Evolutionary conservation across 53 echinoderm and acorn worm species (phyloP).

Genomic region (Actinopyga echinites): DNA sequence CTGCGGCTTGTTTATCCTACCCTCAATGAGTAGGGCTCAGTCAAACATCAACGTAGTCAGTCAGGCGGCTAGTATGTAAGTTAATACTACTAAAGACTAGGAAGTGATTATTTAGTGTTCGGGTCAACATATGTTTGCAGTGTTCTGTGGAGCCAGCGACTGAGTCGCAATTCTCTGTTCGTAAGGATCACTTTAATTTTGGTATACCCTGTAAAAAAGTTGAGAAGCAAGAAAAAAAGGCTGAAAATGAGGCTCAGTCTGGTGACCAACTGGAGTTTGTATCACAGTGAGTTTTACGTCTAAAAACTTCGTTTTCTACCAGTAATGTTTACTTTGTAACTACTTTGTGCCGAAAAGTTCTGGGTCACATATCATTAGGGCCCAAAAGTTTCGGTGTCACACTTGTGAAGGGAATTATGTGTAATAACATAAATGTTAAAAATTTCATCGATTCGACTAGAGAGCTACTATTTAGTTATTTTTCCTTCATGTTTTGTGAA

Average conservation of each 20-base stretch:
- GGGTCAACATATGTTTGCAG: constrained; percentile 47
- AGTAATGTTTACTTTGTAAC: too few relatives aligned
- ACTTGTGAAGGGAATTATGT: constrained; percentile 23
- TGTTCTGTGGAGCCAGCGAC: constrained; percentile 24
- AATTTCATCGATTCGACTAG: too few relatives aligned
- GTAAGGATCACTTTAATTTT: constrained; percentile 11
- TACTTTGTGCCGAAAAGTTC: too few relatives aligned
- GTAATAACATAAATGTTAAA: too few relatives aligned
- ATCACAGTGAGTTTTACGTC: neutral
- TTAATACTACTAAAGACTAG: constrained; percentile 35
- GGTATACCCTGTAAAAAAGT: constrained; percentile 4
- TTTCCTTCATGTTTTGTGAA: too few relatives aligned
- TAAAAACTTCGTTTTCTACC: too few relatives aligned
- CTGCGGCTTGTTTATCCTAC: constrained; percentile 41
- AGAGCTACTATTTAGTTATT: too few relatives aligned
- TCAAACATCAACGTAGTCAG: constrained; percentile 41
- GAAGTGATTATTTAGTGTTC: constrained; percentile 38
- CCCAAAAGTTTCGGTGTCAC: neutral
- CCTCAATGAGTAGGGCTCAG: constrained; percentile 31
- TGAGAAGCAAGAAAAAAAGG: constrained; percentile 16
- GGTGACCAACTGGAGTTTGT: constrained; percentile 53
- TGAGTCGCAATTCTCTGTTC: neutral
- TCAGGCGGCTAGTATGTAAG: constrained; percentile 40
- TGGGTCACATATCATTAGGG: too few relatives aligned
- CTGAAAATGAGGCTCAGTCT: constrained; percentile 61